A percentile compares a stretch with the other conserved stretches of the same genome.
Evolutionary conservation across 2,113 vertebrate species (phyloP).

Genomic region (Formicarius rufipectus): DNA sequence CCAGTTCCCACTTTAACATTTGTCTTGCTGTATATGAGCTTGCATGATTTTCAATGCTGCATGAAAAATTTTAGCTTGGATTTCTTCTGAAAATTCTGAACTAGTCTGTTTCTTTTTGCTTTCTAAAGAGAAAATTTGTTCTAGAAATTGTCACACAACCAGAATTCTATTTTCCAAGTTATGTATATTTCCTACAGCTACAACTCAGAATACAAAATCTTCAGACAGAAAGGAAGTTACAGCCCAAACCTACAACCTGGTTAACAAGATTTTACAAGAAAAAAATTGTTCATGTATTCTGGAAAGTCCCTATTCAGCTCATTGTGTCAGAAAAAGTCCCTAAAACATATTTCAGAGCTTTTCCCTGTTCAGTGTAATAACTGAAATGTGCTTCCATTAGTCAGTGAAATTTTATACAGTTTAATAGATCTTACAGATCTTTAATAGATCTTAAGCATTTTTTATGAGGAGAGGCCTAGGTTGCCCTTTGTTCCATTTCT

Average conservation of each 20-base stretch:
- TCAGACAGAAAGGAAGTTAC: background rate
- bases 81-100: background rate
- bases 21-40: background rate
- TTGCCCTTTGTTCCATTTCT: background rate
- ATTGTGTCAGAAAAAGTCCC: background rate
- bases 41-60: background rate
- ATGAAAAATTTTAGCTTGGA: background rate
- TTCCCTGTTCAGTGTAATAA: background rate
- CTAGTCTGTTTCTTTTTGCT: background rate
- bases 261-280: background rate
- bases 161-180: background rate
- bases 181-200: background rate
- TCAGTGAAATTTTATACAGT: background rate
- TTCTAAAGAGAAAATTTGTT: background rate
- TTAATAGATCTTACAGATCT: background rate
- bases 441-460: background rate
- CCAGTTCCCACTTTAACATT: background rate
- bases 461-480: background rate
- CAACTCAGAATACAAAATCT: background rate
- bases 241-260: background rate
- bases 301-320: background rate
- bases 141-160: background rate
- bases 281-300: background rate
- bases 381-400: background rate
- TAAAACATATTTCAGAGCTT: background rate